Conservation (phyloP, 2,888 invertebrate species). For the Conus canariensis region DNA sequence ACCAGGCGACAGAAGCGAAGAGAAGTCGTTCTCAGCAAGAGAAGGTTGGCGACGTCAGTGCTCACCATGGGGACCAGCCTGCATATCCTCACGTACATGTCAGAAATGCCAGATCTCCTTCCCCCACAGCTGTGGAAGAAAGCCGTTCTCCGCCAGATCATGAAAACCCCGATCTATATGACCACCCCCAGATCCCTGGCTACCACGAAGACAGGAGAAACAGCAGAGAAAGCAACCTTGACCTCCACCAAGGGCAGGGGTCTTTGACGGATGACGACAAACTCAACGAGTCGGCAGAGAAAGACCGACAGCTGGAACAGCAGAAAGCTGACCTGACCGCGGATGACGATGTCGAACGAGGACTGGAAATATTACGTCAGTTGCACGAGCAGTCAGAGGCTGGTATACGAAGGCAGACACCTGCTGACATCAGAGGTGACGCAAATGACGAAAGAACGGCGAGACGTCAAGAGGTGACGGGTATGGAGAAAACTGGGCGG, state of each 20-base stretch:
- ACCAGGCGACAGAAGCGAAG: not conserved
- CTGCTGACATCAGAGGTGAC: not conserved
- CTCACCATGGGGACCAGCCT: too few species aligned
- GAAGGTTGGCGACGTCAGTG: not conserved
- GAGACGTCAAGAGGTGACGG: not conserved
- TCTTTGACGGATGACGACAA: conserved; percentile 30
- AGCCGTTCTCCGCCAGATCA: too few species aligned
- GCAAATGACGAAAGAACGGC: not conserved
- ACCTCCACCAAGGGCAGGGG: not conserved
- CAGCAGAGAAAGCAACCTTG: not conserved
- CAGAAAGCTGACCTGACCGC: not conserved
- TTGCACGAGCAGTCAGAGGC: conserved; percentile 2
- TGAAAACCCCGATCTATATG: not conserved
- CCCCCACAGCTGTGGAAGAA: too few species aligned
- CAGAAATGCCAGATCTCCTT: too few species aligned
- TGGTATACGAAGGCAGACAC: not conserved
- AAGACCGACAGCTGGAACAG: not conserved
- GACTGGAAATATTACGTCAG: conserved; percentile 13
- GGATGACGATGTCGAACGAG: conserved; percentile 10
- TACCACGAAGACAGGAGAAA: not conserved
- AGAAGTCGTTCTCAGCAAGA: too few species aligned
- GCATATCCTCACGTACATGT: too few species aligned
- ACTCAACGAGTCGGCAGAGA: not conserved
- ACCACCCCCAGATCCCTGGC: not conserved
- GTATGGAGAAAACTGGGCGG: not conserved